These are phyloP conservation scores for Numida meleagris DNA, from an alignment of 2,113 vertebrate genomes.

Conservation along the genomic window DNA sequence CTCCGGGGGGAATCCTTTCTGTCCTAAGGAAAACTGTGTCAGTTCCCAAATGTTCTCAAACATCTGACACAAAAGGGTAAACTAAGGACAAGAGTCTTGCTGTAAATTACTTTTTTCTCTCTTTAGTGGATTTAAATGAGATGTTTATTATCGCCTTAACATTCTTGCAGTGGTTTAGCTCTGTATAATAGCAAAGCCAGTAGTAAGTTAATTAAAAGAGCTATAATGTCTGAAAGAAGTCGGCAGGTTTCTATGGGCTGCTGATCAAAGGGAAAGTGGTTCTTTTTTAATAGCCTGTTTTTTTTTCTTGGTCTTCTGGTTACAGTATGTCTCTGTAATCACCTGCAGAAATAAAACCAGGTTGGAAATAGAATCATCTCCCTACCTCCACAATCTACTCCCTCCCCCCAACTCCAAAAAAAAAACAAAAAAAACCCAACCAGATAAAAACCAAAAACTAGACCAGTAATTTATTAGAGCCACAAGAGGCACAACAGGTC, in stretches of 20 bases:
- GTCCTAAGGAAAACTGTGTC: constrained; percentile 42
- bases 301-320: constrained; percentile 24
- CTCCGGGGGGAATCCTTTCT: constrained; percentile 10
- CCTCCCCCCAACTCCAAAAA: background rate
- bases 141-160: constrained; percentile 63
- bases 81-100: constrained; percentile 42
- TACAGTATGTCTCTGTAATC: constrained; percentile 44
- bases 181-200: constrained; percentile 64
- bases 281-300: constrained; percentile 46
- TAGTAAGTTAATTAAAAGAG: constrained; percentile 78
- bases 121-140: constrained; percentile 61
- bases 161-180: constrained; percentile 61
- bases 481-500: background rate
- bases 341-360: background rate
- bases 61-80: constrained; percentile 43
- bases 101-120: constrained; percentile 56
- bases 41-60: constrained; percentile 47
- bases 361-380: constrained; percentile 17
- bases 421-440: background rate
- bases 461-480: background rate
- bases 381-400: background rate
- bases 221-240: constrained; percentile 68
- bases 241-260: constrained; percentile 69
- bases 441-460: background rate
- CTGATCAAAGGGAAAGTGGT: constrained; percentile 65